Evolutionary conservation across 2,888 invertebrate genomes (phyloP), one percentile per base, ranked within the genome.

Genomic region (Seira ritae): DNA sequence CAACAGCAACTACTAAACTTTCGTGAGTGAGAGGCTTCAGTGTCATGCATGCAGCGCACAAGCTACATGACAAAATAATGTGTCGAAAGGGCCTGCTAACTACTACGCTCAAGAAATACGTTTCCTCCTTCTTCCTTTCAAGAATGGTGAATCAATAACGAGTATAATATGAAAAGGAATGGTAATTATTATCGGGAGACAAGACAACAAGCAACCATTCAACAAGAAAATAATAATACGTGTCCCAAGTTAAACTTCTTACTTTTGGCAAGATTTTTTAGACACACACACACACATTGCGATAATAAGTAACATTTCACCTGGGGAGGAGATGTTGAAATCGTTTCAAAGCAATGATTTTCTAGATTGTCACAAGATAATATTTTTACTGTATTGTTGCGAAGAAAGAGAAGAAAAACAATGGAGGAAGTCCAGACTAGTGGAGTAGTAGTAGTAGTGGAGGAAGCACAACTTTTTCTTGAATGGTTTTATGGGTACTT

Each of bases 401-500:
- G 12, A 42, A n/a, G n/a, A 19, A 24, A 71, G 22, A 70, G 72
- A 66, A 69, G 17, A 55, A 74, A 37, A 42, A 46, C 68, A 71
- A 66, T 12, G 17, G 66, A 62, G 62, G 20, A 20, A 62, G 62
- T n/a, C 6, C 62, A 20, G 4, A 62, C 17, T 62, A 62, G 62
- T n/a, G 50, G 10, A 12, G 50, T 15, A 12, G 50, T 46, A 1
- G 17, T 55, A 55, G 55, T 71, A 71, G 23, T 31, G 31, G 31
- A 31, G 31, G 31, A 31, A 31, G 31, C 31, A 31, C 31, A 31
- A n/a, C 17, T 55, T 55, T 55, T 55, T 55, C 55, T 55, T 31
- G 31, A 31, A 31, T 17, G 17, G 55, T 70, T 77, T 80, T 74
- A 75, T 31, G 74, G 80, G 72, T 73, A 75, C 74, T 80, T 80